Percentiles rank a stretch among this genome's conserved stretches.
phyloP scores from a whole-genome alignment of 2,113 vertebrate genomes.

The Forbesichthys papilliferus region DNA sequence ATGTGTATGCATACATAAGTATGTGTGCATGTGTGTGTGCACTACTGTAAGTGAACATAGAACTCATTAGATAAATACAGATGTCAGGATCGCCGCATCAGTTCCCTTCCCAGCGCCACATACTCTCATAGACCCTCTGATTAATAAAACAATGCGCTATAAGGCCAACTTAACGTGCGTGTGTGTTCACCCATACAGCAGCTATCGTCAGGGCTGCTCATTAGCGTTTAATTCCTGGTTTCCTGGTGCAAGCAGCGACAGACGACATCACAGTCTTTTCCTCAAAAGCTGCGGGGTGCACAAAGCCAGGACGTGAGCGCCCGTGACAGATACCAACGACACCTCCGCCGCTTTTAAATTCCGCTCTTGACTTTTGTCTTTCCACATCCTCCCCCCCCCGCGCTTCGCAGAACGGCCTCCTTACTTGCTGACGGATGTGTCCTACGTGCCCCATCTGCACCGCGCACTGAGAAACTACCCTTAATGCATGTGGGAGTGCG shows the following conservation, averaged over 20 bases:
- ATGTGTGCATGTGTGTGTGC: constrained; percentile 1
- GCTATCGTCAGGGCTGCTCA: neutral
- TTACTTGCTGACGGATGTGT: constrained; percentile 69
- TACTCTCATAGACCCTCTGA: too few relatives aligned
- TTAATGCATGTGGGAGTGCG: constrained; percentile 40
- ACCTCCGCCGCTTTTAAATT: constrained; percentile 66
- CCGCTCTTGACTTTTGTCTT: constrained; percentile 70
- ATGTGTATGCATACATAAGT: neutral
- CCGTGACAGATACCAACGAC: constrained; percentile 52
- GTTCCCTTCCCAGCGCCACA: too few relatives aligned
- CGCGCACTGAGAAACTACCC: constrained; percentile 67
- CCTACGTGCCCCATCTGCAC: constrained; percentile 74
- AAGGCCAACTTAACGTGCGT: neutral
- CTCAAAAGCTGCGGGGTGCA: constrained; percentile 51
- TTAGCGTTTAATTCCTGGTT: constrained; percentile 16
- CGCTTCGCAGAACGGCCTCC: constrained; percentile 14
- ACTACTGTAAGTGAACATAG: too few relatives aligned
- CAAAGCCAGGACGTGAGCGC: constrained; percentile 32
- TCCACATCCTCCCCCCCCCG: constrained; percentile 23
- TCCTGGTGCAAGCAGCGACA: constrained; percentile 41
- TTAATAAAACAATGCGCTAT: too few relatives aligned
- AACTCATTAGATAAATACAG: too few relatives aligned
- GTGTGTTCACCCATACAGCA: constrained; percentile 8
- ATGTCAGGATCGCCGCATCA: too few relatives aligned
- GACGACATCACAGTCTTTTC: constrained; percentile 37